Percentiles rank a stretch among this genome's conserved stretches.
Evolutionary conservation across 2,113 vertebrate genomes (phyloP).

Genomic region (Cromileptes altivelis): DNA sequence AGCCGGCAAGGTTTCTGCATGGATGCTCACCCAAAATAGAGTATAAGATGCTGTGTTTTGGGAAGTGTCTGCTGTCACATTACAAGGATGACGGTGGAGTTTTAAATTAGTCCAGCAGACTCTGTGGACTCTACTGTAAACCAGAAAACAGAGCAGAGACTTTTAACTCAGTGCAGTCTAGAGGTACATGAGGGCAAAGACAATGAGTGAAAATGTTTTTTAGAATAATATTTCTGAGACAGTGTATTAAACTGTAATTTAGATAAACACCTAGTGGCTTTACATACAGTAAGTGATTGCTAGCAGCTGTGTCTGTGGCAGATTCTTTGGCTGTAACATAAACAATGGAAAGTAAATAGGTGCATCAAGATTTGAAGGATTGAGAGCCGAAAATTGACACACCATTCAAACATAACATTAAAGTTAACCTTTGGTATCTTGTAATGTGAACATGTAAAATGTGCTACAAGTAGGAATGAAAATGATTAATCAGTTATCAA

Average conservation of each 20-base stretch:
- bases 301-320: neutral
- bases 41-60: neutral
- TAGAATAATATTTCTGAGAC: neutral
- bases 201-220: neutral
- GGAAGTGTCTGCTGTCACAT: neutral
- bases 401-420: neutral
- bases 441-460: neutral
- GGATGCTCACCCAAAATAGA: slow-evolving; percentile 2
- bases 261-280: neutral
- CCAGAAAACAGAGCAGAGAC: slow-evolving; percentile 3
- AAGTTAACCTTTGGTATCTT: neutral
- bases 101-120: neutral
- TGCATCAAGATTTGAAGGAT: neutral
- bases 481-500: too few species aligned
- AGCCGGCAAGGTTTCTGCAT: slow-evolving; percentile 4
- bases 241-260: neutral
- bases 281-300: neutral
- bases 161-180: neutral
- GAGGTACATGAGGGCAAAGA: neutral
- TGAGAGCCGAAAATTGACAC: slow-evolving; percentile 9
- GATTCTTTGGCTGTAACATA: neutral
- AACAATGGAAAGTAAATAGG: neutral
- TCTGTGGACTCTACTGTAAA: neutral
- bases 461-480: too few species aligned
- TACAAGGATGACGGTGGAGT: neutral